Base-by-base conservation (phyloP, 2,113 vertebrate species). In the Psammodynastes pulverulentus region DNA sequence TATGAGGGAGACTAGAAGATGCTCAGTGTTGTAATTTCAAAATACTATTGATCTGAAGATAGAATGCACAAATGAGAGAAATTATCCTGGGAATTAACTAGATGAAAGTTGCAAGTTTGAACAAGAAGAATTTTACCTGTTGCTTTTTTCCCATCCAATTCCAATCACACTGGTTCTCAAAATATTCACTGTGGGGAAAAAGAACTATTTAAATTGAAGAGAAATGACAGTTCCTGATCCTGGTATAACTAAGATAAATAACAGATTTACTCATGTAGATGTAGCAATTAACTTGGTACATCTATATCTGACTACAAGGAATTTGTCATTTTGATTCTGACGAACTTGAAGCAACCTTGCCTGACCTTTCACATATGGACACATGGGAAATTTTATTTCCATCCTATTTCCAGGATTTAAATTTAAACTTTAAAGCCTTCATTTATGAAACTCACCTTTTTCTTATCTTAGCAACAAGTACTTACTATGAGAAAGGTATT, bases 401-500 rank as follows among this genome's bases (percentile, higher is more conserved):
- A 86, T 26, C 45, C 48, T n/a, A 67, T 87, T 88, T 15, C 23
- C 34, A 45, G n/a, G 56, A 43, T 15, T 46, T 91, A 45, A 90
- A 43, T 62, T 62, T 91, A 49, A 87, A 34, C n/a, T 67, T 39
- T 58, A 72, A 87, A 91, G 45, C 29, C 34, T 39, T 79, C 3
- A 1, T 26, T 85, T 45, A 45, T 51, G 46, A 86, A 45, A 62
- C 51, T 94, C 92, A 84, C 92, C 94, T 88, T 1, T 0, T 79
- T 54, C 93, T 90, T 8, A 2, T 15, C 91, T 91, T 53, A 1
- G 84, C 52, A 86, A 9, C 93, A 93, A 92, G 49, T 72, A 91
- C 84, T 23, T 85, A 92, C 88, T 87, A 88, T 58, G 79, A 89
- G 90, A 72, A 86, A 58, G 15, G 0, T 45, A 94, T 95, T 93